phyloP scores from a whole-genome alignment of 2,113 vertebrate genomes.

The Xiphorhynchus elegans region DNA sequence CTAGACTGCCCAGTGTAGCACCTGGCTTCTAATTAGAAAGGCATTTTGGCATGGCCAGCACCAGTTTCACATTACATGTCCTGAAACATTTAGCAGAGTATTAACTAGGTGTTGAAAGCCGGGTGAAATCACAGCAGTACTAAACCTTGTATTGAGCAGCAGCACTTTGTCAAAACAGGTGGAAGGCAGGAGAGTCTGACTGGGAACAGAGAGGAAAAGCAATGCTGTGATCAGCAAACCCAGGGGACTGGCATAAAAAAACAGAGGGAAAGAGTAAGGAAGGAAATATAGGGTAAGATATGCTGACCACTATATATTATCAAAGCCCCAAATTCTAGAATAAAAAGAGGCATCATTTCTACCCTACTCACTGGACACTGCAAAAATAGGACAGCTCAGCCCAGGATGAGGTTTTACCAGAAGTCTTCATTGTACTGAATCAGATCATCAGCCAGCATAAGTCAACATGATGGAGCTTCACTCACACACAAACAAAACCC shows the following conservation, averaged over 20 bases:
- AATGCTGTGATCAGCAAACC: not conserved
- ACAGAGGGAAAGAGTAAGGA: not conserved
- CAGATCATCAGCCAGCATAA: not conserved
- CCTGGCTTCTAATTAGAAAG: conserved; percentile 21
- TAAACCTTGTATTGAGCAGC: not conserved
- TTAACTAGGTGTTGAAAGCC: conserved; percentile 29
- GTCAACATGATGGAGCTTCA: not conserved
- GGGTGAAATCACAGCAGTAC: conserved; percentile 11
- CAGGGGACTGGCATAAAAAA: not conserved
- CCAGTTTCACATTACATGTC: not conserved
- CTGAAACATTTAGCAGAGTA: not conserved
- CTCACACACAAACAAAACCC: not conserved
- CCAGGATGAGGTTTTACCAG: not conserved
- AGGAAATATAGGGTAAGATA: not conserved
- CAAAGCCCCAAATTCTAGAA: not conserved
- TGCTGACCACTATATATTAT: not conserved
- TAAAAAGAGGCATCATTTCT: not conserved
- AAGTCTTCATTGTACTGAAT: not conserved
- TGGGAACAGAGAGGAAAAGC: not conserved
- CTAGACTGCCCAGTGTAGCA: not conserved
- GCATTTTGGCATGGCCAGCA: not conserved
- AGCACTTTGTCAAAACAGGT: not conserved
- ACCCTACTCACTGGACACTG: not conserved
- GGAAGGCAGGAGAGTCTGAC: not conserved
- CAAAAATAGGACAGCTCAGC: not conserved